phyloP scores from a whole-genome alignment of 2,888 invertebrate genomes.

The Automeris io region DNA sequence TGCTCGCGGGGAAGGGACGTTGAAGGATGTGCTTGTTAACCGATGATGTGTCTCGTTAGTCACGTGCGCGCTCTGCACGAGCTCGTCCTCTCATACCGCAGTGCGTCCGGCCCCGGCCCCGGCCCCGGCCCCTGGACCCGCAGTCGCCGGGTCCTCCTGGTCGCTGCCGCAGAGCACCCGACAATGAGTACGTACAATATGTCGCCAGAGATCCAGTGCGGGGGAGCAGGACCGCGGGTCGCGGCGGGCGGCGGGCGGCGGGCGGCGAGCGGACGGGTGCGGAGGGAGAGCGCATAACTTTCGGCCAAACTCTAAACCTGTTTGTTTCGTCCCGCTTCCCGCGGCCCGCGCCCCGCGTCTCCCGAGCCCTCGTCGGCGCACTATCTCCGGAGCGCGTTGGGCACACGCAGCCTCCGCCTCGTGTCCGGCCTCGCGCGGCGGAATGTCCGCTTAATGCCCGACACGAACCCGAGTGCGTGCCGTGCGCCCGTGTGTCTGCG shows the following conservation, averaged over 20 bases:
- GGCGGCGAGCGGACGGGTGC: neutral
- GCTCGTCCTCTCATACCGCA: no score
- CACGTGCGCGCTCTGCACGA: no score
- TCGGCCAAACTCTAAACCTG: constrained; percentile 58
- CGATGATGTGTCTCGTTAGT: no score
- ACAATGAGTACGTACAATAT: no score
- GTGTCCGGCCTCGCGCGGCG: constrained; percentile 24
- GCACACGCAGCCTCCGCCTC: constrained; percentile 26
- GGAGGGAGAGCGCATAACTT: constrained; percentile 29
- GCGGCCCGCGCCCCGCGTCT: constrained; percentile 18
- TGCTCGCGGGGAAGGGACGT: no score
- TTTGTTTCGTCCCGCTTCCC: no score
- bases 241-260: constrained; percentile 32
- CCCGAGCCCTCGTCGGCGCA: constrained; percentile 14
- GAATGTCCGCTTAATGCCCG: constrained; percentile 35
- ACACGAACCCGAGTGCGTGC: constrained; percentile 26
- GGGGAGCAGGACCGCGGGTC: constrained; percentile 70
- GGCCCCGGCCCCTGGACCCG: no score
- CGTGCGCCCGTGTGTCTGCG: neutral
- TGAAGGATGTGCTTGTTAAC: no score
- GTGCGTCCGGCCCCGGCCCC: no score
- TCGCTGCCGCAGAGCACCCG: no score
- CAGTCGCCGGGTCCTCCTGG: no score
- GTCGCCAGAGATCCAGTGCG: no score
- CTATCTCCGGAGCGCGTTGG: constrained; percentile 10